Evolutionary conservation across 2,113 vertebrate genomes (phyloP).

Genomic region (Mustela lutreola): DNA sequence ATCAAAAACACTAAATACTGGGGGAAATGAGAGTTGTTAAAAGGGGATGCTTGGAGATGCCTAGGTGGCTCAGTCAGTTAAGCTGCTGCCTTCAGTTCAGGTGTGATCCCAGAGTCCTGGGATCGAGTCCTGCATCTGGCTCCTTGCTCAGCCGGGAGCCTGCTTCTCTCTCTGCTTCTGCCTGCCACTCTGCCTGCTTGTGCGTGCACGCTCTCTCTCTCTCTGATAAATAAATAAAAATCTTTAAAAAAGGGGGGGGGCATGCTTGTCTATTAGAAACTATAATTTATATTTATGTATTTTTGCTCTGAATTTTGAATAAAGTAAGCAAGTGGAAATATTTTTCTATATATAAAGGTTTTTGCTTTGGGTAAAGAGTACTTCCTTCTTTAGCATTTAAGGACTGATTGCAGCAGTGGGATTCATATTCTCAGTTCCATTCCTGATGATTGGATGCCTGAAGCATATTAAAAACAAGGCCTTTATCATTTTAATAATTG

Average conservation of each 20-base stretch:
- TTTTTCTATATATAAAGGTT: conserved; percentile 41
- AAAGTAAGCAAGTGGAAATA: conserved; percentile 41
- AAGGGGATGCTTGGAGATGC: background rate
- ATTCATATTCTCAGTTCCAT: background rate
- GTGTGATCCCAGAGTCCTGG: too few relatives aligned
- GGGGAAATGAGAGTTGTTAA: conserved; percentile 20
- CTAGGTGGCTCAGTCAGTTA: too few relatives aligned
- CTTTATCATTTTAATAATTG: conserved; percentile 35
- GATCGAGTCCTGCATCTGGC: too few relatives aligned
- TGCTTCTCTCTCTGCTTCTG: too few relatives aligned
- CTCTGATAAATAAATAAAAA: too few relatives aligned
- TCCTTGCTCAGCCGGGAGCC: too few relatives aligned
- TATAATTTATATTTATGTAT: conserved; percentile 12
- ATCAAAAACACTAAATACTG: background rate
- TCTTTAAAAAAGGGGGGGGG: too few relatives aligned
- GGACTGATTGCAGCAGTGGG: background rate
- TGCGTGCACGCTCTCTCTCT: too few relatives aligned
- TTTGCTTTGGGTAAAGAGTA: conserved; percentile 18
- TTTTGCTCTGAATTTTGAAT: conserved; percentile 48
- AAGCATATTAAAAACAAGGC: background rate
- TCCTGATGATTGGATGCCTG: background rate
- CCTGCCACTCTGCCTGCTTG: too few relatives aligned
- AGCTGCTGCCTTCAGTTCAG: too few relatives aligned
- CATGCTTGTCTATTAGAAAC: background rate
- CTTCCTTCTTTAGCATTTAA: conserved; percentile 18